Evolutionary conservation across 2,797 vertebrate genomes (phyloP).

Genomic region (Chrysocyon brachyurus): DNA sequence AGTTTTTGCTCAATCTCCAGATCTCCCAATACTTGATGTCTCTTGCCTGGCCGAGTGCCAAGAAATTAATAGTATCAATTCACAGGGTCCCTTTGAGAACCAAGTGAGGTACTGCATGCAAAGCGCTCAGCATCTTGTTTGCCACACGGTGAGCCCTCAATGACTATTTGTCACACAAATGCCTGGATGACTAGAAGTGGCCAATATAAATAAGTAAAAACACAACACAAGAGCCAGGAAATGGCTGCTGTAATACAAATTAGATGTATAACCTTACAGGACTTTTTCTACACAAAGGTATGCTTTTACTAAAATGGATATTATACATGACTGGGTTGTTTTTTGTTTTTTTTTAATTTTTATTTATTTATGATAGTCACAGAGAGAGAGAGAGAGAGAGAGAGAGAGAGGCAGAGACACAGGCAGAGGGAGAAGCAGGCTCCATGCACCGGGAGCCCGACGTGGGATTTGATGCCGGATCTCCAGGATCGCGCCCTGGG

Average conservation of each 20-base stretch:
- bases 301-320: background rate
- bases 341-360: no score
- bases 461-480: no score
- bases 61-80: background rate
- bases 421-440: no score
- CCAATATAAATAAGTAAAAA: background rate
- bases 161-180: no score
- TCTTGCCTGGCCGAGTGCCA: background rate
- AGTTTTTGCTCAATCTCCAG: background rate
- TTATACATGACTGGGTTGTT: background rate
- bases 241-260: background rate
- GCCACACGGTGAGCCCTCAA: background rate
- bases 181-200: background rate
- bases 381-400: no score
- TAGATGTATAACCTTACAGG: background rate
- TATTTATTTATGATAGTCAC: no score
- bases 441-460: no score
- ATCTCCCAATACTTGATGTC: background rate
- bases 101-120: background rate
- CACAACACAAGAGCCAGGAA: background rate
- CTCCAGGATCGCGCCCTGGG: no score
- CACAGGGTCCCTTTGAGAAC: background rate
- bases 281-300: background rate
- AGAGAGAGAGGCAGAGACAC: no score
- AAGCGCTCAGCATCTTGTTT: background rate